phyloP scores from a whole-genome alignment of 2,797 vertebrate species.

The Gymnoscopelus microlampas region DNA sequence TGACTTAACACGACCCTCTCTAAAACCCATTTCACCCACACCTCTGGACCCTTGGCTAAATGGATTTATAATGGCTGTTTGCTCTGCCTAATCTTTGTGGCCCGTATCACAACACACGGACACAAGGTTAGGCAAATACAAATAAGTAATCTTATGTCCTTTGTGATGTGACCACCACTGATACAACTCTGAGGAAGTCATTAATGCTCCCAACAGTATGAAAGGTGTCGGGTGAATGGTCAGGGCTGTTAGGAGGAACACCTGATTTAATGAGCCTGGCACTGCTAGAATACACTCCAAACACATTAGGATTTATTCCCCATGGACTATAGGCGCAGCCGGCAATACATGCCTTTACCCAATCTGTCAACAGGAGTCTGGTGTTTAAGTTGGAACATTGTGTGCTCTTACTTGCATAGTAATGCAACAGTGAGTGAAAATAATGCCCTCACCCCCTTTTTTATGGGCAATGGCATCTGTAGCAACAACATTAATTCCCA shows the following conservation, averaged over 20 bases:
- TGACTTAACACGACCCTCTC: slow-evolving; percentile 34
- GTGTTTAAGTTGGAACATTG: slow-evolving; percentile 20
- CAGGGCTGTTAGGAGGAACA: slow-evolving; percentile 22
- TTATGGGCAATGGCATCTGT: slow-evolving; percentile 34
- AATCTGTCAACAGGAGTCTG: slow-evolving; percentile 19
- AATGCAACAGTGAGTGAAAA: slow-evolving; percentile 12
- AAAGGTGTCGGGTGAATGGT: slow-evolving; percentile 26
- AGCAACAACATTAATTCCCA: slow-evolving; percentile 46
- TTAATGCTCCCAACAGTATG: slow-evolving; percentile 23
- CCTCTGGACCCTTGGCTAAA: slow-evolving; percentile 43
- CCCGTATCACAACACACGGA: slow-evolving; percentile 41
- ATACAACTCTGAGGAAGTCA: slow-evolving; percentile 19
- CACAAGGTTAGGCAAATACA: slow-evolving; percentile 54
- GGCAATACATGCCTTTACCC: neutral
- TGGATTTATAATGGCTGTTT: slow-evolving; percentile 70
- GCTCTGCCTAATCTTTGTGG: slow-evolving; percentile 46
- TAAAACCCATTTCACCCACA: slow-evolving; percentile 50
- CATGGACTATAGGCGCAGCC: slow-evolving; percentile 13
- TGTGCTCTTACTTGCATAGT: slow-evolving; percentile 5
- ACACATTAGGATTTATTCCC: slow-evolving; percentile 25
- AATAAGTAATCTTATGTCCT: slow-evolving; percentile 29
- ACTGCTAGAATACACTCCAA: slow-evolving; percentile 19
- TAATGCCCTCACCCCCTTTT: slow-evolving; percentile 13
- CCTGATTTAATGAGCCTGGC: slow-evolving; percentile 21
- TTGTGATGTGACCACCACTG: slow-evolving; percentile 26